Base-by-base conservation (phyloP, 2,888 invertebrate genomes). In the Cheilosia vernalis region DNA sequence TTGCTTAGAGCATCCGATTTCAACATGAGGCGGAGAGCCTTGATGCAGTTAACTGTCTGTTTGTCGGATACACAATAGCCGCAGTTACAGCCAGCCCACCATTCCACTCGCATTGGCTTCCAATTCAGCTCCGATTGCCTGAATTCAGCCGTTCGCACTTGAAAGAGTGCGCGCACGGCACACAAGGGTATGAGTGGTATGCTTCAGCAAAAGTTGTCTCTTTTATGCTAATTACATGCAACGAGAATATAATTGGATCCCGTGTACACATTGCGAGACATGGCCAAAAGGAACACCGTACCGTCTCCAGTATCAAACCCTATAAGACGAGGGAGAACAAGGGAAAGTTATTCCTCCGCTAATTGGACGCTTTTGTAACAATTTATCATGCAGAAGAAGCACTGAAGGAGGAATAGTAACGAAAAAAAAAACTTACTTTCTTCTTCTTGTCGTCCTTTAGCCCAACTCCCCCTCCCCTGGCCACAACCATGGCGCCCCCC, bases 241-340 rank as follows among this genome's bases (percentile, higher is more conserved):
- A 85, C 85, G 85, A 85, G 85, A 81, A 85, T 85, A 85, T 85
- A 85, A 85, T 85, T 85, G 85, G 85, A 85, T 85, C 76, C 85
- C 85, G 58, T 85, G 81, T 85, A 85, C 85, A 85, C 67, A 85
- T 85, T 77, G 72, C 80, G 81, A 77, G 85, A 85, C 85, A 85
- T 77, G 77, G 81, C 81, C 85, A 81, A 85, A 81, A 85, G 81
- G 70, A 85, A 80, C 63, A 81, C 72, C 80, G 80, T 67, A 81
- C 76, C 85, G 76, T 81, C 85, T 81, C 80, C 76, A 80, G 85
- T 85, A 85, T 80, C 85, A 80, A 76, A 58, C 72, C 66, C 49
- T 66, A 60, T 66, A 60, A 58, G 76, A 70, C 66, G 60, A 74
- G 64, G 69, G 47, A 74, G 85, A 85, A 81, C 80, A 85, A 85